Evolutionary conservation across 2,797 vertebrate genomes (phyloP).

Genomic region (Fringilla coelebs): DNA sequence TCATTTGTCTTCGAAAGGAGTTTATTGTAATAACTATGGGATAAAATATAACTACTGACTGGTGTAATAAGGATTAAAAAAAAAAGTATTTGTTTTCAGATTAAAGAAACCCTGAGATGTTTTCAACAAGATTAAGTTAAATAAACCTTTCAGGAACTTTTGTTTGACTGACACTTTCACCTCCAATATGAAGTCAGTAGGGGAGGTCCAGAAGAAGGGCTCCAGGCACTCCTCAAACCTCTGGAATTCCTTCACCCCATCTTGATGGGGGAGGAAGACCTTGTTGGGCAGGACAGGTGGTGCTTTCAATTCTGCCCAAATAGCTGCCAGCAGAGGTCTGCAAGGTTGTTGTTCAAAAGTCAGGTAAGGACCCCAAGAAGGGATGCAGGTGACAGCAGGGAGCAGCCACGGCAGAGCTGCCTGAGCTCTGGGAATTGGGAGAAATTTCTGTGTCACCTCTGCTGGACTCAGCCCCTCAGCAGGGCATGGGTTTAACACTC

Average conservation of each 20-base stretch:
- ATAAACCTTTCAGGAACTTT: not conserved
- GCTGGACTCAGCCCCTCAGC: not conserved
- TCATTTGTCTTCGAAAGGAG: not conserved
- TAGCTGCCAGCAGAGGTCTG: not conserved
- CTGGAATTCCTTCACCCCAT: not conserved
- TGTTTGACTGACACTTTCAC: not conserved
- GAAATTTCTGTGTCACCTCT: not conserved
- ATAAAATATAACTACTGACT: not conserved
- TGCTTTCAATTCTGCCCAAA: not conserved
- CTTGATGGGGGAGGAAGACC: not conserved
- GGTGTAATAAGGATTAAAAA: not conserved
- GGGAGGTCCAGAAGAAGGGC: not conserved
- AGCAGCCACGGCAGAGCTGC: not conserved
- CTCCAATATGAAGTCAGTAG: not conserved
- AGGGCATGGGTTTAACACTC: not conserved
- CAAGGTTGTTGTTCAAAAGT: not conserved
- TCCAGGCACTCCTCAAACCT: not conserved
- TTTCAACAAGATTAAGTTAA: not conserved
- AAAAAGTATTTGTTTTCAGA: not conserved
- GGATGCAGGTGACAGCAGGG: rapidly evolving
- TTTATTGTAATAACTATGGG: not conserved
- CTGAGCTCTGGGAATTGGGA: not conserved
- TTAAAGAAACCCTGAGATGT: not conserved
- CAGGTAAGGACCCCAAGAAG: rapidly evolving
- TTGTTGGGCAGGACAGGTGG: rapidly evolving